Percentiles rank a stretch among this genome's conserved stretches.
phyloP scores from a whole-genome alignment of 2,888 invertebrate genomes.

The Polyommatus iphigenia region DNA sequence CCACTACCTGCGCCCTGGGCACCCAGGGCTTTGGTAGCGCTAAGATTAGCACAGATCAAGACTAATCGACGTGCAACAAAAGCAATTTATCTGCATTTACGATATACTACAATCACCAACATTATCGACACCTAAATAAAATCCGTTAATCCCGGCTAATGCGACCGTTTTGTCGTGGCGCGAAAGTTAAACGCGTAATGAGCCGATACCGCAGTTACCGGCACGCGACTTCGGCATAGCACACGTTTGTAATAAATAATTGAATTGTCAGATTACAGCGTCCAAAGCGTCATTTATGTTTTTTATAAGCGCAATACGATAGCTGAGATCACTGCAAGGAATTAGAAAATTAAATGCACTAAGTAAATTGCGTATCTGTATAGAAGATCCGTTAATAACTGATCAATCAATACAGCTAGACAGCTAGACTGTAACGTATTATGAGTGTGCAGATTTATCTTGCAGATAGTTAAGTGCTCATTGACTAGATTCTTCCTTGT shows the following conservation, averaged over 20 bases:
- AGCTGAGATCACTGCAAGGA: neutral
- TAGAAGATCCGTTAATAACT: neutral
- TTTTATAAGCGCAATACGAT: neutral
- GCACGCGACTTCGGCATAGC: conserved; percentile 16
- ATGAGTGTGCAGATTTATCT: neutral
- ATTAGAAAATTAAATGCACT: conserved; percentile 7
- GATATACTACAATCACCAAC: conserved; percentile 14
- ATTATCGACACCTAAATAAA: conserved; percentile 23
- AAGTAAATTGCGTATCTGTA: neutral
- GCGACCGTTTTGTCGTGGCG: conserved; percentile 27
- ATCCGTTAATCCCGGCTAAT: conserved; percentile 28
- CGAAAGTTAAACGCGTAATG: conserved; percentile 25
- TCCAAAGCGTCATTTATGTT: conserved; percentile 13
- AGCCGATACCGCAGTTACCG: conserved; percentile 25
- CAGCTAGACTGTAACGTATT: neutral
- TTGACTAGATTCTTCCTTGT: neutral
- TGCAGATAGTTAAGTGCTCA: too few relatives aligned
- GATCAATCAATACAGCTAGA: neutral
- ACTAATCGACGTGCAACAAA: neutral
- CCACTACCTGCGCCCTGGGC: too few relatives aligned
- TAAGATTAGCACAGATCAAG: too few relatives aligned
- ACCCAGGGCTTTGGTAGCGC: too few relatives aligned
- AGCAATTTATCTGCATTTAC: conserved; percentile 5
- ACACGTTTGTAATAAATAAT: conserved; percentile 25
- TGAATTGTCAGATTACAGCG: conserved; percentile 28